Conservation (phyloP, 2,113 vertebrate species). For the Ursus arctos region DNA sequence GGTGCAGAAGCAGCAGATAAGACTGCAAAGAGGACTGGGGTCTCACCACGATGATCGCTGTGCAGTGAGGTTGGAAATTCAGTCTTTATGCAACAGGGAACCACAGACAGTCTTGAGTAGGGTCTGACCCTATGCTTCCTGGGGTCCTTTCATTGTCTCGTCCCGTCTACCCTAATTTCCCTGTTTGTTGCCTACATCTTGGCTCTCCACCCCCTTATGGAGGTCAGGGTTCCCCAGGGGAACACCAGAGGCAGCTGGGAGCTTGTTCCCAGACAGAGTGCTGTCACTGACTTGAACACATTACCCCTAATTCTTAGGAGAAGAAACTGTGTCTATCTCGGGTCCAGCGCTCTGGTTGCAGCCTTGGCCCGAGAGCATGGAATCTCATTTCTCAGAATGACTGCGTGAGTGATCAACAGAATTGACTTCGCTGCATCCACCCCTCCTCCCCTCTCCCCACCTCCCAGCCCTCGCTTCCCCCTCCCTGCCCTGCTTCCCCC, state of each 20-base stretch:
- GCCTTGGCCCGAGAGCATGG: neutral
- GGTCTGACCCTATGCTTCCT: too few relatives aligned
- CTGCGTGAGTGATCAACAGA: neutral
- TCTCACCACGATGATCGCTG: accelerated
- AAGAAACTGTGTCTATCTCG: neutral
- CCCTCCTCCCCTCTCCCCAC: neutral
- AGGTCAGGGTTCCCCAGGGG: neutral
- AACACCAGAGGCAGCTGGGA: neutral
- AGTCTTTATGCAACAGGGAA: neutral
- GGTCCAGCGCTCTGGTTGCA: neutral
- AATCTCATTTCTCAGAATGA: neutral
- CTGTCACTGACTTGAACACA: too few relatives aligned
- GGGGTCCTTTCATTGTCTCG: neutral
- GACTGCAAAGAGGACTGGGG: neutral
- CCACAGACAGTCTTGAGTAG: neutral
- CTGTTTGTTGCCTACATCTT: neutral
- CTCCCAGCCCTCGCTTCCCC: too few relatives aligned
- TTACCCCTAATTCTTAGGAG: too few relatives aligned
- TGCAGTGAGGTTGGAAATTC: neutral
- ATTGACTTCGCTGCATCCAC: accelerated
- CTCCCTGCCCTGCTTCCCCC: neutral
- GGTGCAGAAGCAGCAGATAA: neutral
- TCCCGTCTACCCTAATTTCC: neutral
- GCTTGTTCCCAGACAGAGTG: neutral
- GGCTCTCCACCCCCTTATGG: accelerated